These are phyloP conservation scores for Cheilinus undulatus DNA, from an alignment of 2,113 vertebrate genomes.

Conservation along the genomic window DNA sequence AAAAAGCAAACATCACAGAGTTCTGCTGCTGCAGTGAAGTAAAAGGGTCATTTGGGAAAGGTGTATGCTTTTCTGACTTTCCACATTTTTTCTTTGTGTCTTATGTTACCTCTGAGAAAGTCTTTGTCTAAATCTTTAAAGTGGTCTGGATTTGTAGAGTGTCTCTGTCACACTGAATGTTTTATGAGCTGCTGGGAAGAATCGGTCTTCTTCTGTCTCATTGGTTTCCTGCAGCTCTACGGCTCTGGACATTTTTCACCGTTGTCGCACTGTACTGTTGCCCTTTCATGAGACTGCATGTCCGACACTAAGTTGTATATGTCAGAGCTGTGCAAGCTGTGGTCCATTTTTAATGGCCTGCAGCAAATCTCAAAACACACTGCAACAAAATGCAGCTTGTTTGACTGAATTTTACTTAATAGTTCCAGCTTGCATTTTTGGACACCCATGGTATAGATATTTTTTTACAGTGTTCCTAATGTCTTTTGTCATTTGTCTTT, in stretches of 20 bases:
- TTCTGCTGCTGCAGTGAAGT: slow-evolving; percentile 1
- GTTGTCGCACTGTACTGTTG: neutral
- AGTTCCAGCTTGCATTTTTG: too few species aligned
- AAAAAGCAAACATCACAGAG: slow-evolving; percentile 1
- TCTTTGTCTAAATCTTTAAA: slow-evolving; percentile 56
- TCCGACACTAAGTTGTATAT: slow-evolving; percentile 2
- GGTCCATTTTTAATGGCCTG: too few species aligned
- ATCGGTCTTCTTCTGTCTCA: slow-evolving; percentile 16
- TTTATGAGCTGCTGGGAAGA: slow-evolving; percentile 62
- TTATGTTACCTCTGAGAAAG: slow-evolving; percentile 32
- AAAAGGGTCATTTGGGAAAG: slow-evolving; percentile 10
- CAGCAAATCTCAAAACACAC: too few species aligned
- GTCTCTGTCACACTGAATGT: slow-evolving; percentile 56
- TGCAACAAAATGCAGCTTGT: too few species aligned
- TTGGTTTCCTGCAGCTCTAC: slow-evolving; percentile 27
- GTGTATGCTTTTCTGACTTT: slow-evolving; percentile 33
- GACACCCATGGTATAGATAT: too few species aligned
- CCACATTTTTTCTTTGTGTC: slow-evolving; percentile 11
- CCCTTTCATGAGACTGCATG: slow-evolving; percentile 12
- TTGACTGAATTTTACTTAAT: too few species aligned
- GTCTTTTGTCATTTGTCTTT: slow-evolving; percentile 34
- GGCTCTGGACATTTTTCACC: slow-evolving; percentile 11
- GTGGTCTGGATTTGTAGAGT: slow-evolving; percentile 41
- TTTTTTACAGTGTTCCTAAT: too few species aligned
- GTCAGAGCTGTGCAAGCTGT: too few species aligned